phyloP scores from a whole-genome alignment of 2,888 invertebrate species.

The Eudasyphora cyanicolor region DNA sequence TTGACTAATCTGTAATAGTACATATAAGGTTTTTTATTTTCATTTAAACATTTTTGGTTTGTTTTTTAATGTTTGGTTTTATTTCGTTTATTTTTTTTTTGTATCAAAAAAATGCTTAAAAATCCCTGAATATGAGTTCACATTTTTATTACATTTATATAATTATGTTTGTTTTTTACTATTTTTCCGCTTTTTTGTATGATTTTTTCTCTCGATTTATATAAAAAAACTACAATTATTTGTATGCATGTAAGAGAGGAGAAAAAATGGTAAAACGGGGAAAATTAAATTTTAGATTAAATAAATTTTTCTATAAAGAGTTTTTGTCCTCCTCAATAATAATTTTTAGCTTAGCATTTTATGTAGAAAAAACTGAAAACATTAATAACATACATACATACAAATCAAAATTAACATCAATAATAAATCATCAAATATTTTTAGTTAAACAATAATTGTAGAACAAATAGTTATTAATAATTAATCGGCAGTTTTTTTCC shows the following conservation, averaged over 20 bases:
- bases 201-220: neutral
- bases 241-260: neutral
- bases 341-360: conserved; percentile 59
- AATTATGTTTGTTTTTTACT: conserved; percentile 4
- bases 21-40: neutral
- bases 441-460: conserved; percentile 32
- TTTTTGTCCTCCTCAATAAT: no score
- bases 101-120: conserved; percentile 77
- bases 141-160: conserved; percentile 68
- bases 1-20: conserved; percentile 13
- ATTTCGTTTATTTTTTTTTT: conserved; percentile 40
- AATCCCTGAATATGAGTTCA: conserved; percentile 80
- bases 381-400: conserved; percentile 23
- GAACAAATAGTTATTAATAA: conserved; percentile 37
- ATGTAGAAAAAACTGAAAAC: conserved; percentile 34
- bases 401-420: conserved; percentile 12
- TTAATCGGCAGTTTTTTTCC: conserved; percentile 63
- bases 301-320: neutral
- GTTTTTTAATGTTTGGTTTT: conserved; percentile 41
- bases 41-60: conserved; percentile 8
- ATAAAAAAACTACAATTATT: neutral
- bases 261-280: neutral
- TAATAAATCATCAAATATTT: conserved; percentile 43
- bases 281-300: neutral
- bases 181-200: neutral